Conservation (phyloP, 2,888 invertebrate species). For the Abrostola triplasia region DNA sequence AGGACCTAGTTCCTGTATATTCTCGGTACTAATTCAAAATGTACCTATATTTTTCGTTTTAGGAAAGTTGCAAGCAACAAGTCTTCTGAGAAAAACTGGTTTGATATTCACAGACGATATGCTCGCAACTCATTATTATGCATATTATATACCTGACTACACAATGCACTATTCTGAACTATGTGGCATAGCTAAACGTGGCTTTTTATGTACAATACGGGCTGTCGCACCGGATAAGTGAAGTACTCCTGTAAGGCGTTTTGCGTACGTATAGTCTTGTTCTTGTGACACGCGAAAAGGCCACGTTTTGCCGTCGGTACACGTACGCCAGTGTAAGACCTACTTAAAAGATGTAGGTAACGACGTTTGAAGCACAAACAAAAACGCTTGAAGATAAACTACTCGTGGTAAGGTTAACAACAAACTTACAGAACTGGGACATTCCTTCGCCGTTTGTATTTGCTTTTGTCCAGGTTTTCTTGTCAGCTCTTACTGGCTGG, state of each 20-base stretch:
- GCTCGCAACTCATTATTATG: conserved; percentile 13
- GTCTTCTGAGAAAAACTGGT: conserved; percentile 38
- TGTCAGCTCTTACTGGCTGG: no score
- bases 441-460: no score
- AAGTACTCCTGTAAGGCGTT: conserved; percentile 26
- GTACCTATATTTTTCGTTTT: conserved; percentile 8
- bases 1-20: neutral
- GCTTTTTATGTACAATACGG: conserved; percentile 7
- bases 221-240: conserved; percentile 15
- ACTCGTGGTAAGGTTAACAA: neutral
- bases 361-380: conserved; percentile 38
- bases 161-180: conserved; percentile 30
- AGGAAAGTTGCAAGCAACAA: conserved; percentile 42
- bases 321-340: conserved; percentile 26
- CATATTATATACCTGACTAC: conserved; percentile 10
- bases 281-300: conserved; percentile 25
- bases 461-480: no score
- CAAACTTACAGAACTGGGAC: no score
- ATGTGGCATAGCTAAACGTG: conserved; percentile 4
- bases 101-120: conserved; percentile 44
- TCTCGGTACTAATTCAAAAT: neutral
- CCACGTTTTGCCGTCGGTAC: conserved; percentile 28
- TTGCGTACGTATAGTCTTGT: conserved; percentile 26
- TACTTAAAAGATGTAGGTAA: conserved; percentile 32
- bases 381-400: conserved; percentile 14